Evolutionary conservation across 1,140 invertebrate species (phyloP).

Genomic region (Drosophila elegans): DNA sequence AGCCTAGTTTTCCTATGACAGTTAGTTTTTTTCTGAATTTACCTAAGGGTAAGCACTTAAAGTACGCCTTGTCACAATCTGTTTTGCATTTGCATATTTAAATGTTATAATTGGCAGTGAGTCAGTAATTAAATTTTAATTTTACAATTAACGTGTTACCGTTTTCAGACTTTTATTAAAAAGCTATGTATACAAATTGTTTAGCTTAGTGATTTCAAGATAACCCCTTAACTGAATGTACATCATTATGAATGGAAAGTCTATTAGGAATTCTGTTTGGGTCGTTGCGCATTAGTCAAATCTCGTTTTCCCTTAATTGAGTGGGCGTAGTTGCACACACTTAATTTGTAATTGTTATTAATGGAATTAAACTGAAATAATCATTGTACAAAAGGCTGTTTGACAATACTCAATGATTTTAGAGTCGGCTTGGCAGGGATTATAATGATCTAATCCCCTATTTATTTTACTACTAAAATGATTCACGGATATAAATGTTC

Average conservation of each 20-base stretch:
- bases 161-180: background rate
- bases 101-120: slow-evolving; percentile 5
- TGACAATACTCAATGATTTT: background rate
- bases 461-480: background rate
- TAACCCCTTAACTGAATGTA: background rate
- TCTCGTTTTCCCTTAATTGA: background rate
- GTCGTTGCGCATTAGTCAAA: background rate
- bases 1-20: background rate
- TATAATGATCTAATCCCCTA: background rate
- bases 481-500: background rate
- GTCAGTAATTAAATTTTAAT: background rate
- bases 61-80: too few relatives aligned
- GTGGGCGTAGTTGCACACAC: background rate
- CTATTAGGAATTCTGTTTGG: background rate
- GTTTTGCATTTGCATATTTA: too few relatives aligned
- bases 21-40: background rate
- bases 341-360: slow-evolving; percentile 12
- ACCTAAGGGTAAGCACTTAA: too few relatives aligned
- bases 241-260: background rate
- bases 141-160: background rate
- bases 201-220: background rate
- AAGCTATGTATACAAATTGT: background rate
- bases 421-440: background rate
- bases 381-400: background rate
- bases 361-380: slow-evolving; percentile 7